Conservation (phyloP, 53 echinoderm and acorn worm species). For the Astropecten irregularis region DNA sequence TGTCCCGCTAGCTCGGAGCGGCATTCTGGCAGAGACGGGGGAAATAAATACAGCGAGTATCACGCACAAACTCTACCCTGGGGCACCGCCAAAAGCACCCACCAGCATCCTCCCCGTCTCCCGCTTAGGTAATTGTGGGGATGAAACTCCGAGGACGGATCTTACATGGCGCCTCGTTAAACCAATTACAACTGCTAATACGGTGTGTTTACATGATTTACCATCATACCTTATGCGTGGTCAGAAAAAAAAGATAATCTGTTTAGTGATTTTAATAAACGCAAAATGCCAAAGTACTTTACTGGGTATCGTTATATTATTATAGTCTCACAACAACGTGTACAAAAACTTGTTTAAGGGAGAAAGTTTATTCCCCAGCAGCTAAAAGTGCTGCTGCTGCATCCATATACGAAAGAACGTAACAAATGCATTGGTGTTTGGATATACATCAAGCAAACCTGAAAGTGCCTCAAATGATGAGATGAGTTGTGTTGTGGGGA, state of each 20-base stretch:
- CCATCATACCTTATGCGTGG: constrained; percentile 52
- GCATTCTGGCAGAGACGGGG: not conserved
- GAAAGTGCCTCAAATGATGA: too few species aligned
- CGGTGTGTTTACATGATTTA: constrained; percentile 60
- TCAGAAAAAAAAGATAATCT: constrained; percentile 26
- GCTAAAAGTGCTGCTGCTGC: too few species aligned
- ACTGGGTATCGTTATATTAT: constrained; percentile 27
- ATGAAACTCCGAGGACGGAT: constrained; percentile 42
- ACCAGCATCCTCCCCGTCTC: constrained; percentile 26
- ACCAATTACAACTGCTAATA: constrained; percentile 55
- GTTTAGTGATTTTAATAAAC: constrained; percentile 49
- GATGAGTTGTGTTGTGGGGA: too few species aligned
- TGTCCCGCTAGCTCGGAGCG: not conserved
- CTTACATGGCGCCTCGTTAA: constrained; percentile 54
- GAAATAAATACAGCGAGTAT: constrained; percentile 9
- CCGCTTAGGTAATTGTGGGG: constrained; percentile 42
- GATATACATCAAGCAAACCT: too few species aligned
- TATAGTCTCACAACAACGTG: not conserved
- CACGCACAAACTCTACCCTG: constrained; percentile 9
- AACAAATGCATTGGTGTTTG: too few species aligned
- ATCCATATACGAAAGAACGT: too few species aligned
- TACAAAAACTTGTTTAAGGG: too few species aligned
- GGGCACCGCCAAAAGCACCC: constrained; percentile 50
- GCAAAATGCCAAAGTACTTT: constrained; percentile 43
- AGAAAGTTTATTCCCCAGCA: too few species aligned